A percentile compares a stretch with the other conserved stretches of the same genome.
phyloP scores from a whole-genome alignment of 2,888 invertebrate genomes.

The Scaptomyza polygonia region DNA sequence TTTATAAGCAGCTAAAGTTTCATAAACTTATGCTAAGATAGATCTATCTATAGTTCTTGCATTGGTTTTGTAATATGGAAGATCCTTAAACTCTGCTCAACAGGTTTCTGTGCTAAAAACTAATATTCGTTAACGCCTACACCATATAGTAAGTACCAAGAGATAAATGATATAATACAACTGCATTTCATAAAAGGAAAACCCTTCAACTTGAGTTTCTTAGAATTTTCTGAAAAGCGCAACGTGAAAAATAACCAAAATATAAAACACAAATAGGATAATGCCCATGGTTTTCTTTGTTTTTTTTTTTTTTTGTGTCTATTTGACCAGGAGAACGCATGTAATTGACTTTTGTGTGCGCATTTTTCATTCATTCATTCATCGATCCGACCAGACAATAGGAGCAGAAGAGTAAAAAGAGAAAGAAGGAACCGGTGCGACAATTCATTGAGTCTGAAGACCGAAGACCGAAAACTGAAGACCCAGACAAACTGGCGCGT shows the following conservation, averaged over 20 bases:
- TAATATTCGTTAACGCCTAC: constrained; percentile 53
- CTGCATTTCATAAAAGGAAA: constrained; percentile 20
- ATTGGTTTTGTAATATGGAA: too few relatives aligned
- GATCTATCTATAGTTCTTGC: too few relatives aligned
- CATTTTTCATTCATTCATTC: constrained; percentile 74
- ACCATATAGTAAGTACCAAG: constrained; percentile 4
- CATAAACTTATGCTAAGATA: neutral
- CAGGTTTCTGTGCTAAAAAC: neutral
- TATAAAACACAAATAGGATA: constrained; percentile 44
- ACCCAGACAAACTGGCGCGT: constrained; percentile 67
- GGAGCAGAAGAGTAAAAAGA: constrained; percentile 35
- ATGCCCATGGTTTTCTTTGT: constrained; percentile 41
- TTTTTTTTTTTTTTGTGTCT: too few relatives aligned
- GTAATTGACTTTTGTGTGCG: constrained; percentile 82
- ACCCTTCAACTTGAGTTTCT: constrained; percentile 67
- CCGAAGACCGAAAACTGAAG: constrained; percentile 12
- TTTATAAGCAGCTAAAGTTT: constrained; percentile 4
- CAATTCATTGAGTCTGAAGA: constrained; percentile 65
- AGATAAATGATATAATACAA: constrained; percentile 25
- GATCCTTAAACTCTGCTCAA: neutral
- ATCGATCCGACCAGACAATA: constrained; percentile 42
- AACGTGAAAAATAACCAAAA: constrained; percentile 55
- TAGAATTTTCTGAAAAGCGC: constrained; percentile 71
- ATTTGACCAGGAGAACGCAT: constrained; percentile 61
- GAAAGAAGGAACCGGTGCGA: constrained; percentile 45